Evolutionary conservation across 2,113 vertebrate genomes (phyloP), one percentile per base, ranked within the genome.

Genomic region (Apistogramma diplotaenia): DNA sequence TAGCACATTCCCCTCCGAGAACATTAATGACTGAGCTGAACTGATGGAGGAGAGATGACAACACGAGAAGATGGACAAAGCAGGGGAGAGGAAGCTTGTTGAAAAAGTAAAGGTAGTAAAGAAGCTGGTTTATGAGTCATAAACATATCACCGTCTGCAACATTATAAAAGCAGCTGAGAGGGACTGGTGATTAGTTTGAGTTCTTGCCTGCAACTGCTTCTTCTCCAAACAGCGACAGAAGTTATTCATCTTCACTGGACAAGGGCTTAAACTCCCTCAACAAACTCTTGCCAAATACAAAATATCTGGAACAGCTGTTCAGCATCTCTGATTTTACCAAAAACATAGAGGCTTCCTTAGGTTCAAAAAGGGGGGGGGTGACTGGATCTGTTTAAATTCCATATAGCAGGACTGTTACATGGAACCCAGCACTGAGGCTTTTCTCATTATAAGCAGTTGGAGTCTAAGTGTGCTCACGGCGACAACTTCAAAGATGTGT

Each of bases 141-240:
- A 31, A 86, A 74, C 46, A 58, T 0, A n/a, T 81, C 33, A 13
- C 13, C 2, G 15, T 71, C 57, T 70, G 37, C 18, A 72, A 60
- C 19, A 8, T 49, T 46, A 37, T 31, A 80, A 35, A 57, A 49
- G n/a, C 46, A 75, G 73, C 65, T 3, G n/a, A 19, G 49, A 65
- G 25, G 23, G 56, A 70, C 4, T 25, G 27, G 61, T 25, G 31
- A 19, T 40, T n/a, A 9, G 56, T 61, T 51, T 37, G 8, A 74
- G 43, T 70, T 65, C 21, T 31, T 29, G 59, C 43, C 74, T 83
- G 71, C 62, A 89, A 85, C 83, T 89, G 88, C 85, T 84, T 84
- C 85, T 85, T 84, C 21, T 77, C 25, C 29, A 59, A 76, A 84
- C 49, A 83, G n/a, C 3, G 16, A 29, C 7, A 12, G 11, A 40